Base-by-base conservation (phyloP, 1,140 invertebrate genomes). In the Aradophagus sp. region DNA sequence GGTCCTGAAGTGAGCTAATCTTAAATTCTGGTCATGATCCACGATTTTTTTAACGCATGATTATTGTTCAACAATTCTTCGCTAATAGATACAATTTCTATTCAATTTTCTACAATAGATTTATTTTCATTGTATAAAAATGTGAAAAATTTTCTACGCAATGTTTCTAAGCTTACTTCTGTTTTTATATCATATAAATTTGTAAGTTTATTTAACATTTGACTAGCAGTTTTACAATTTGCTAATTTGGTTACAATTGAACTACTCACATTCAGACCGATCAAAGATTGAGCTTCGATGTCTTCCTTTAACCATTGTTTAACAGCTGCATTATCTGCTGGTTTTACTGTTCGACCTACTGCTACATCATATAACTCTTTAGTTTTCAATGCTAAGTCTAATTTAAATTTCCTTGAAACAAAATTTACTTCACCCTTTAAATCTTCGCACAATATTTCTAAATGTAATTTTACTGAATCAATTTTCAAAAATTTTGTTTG, bases 21-120 rank as follows among this genome's bases (percentile, higher is more conserved):
- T 73, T 5, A 12, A 7, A 77, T 73, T 59, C 65, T 56, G 19
- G 52, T 53, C 42, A 74, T 68, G 1, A 74, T 32, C 58, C 67
- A 69, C 2, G 16, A 39, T 13, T 72, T 67, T 39, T 61, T 74
- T 0, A 74, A 19, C 17, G 39, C 11, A 35, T 76, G 47, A 26
- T 50, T 75, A 73, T 5, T 4, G 5, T 5, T 3, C n/a, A 10
- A 31, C n/a, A 31, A 11, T 11, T 31, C 5, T 31, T 31, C 29
- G n/a, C 29, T 11, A 5, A 31, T 31, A 5, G 4, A 10, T 8
- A 31, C n/a, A 10, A 31, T 31, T 3, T 31, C 29, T 3, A 5
- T 4, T 3, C 29, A 31, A 10, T 31, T 31, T 31, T 31, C 4
- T 3, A 10, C n/a, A 5, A 11, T 10, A 6, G 29, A 8, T 31